A percentile compares a stretch with the other conserved stretches of the same genome.
These are phyloP conservation scores for Melolontha melolontha DNA, from an alignment of 2,888 invertebrate genomes.

Conservation along the genomic window DNA sequence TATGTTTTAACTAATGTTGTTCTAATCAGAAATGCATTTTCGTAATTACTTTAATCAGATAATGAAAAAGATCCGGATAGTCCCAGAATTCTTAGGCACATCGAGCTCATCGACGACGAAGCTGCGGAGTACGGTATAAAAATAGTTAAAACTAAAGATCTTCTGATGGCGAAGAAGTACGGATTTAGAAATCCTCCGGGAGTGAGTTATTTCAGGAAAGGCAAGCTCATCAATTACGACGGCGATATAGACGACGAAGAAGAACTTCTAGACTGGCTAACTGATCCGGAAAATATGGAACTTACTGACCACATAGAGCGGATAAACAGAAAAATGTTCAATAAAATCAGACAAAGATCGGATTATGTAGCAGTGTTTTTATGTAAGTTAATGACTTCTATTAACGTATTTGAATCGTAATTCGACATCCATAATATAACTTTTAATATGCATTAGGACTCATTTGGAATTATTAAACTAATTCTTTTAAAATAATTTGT, in stretches of 20 bases:
- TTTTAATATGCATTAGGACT: too few species aligned
- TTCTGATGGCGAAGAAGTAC: conserved; percentile 93
- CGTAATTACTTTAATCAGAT: conserved; percentile 66
- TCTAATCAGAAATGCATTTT: not conserved
- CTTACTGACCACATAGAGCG: conserved; percentile 92
- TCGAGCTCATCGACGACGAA: conserved; percentile 92
- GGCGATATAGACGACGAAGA: conserved; percentile 94
- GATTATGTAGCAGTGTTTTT: conserved; percentile 94
- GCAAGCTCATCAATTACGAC: conserved; percentile 90
- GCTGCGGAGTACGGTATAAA: conserved; percentile 92
- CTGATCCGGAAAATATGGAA: conserved; percentile 95
- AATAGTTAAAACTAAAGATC: conserved; percentile 88
- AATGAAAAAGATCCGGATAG: conserved; percentile 86
- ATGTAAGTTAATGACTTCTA: conserved; percentile 74
- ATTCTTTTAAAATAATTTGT: too few species aligned
- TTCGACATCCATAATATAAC: too few species aligned
- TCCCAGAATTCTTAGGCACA: conserved; percentile 83
- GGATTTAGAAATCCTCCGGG: conserved; percentile 91
- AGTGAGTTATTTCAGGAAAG: conserved; percentile 90
- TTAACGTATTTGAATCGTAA: too few species aligned
- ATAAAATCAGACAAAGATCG: conserved; percentile 87
- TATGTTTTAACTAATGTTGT: too few species aligned
- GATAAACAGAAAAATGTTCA: conserved; percentile 93
- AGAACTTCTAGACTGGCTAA: conserved; percentile 90
- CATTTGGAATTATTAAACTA: too few species aligned